phyloP scores from a whole-genome alignment of 2,888 invertebrate genomes.

The Zaprionus bogoriensis region DNA sequence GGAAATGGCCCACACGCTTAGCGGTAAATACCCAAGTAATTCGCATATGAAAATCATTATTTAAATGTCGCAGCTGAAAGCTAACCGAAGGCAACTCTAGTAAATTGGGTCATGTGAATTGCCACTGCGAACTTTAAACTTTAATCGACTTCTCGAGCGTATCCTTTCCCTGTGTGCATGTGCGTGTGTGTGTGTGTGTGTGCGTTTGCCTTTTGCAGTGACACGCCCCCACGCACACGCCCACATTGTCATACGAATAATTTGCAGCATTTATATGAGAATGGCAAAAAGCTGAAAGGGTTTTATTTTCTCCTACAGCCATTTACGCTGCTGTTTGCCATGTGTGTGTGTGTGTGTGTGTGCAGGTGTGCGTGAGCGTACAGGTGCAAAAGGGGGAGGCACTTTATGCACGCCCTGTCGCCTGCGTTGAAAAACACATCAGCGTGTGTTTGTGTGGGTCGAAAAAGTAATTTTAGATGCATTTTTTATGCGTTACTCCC shows the following conservation, averaged over 20 bases:
- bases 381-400: slow-evolving; percentile 2
- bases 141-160: slow-evolving; percentile 34
- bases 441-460: neutral
- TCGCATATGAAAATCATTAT: slow-evolving; percentile 44
- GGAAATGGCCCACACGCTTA: neutral
- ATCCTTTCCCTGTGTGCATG: slow-evolving; percentile 2
- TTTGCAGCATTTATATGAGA: slow-evolving; percentile 47
- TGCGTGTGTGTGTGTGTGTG: neutral
- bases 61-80: slow-evolving; percentile 18
- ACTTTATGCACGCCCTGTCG: slow-evolving; percentile 44
- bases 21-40: slow-evolving; percentile 15
- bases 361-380: slow-evolving; percentile 3
- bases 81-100: slow-evolving; percentile 4
- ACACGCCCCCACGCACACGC: slow-evolving; percentile 4
- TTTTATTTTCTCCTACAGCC: slow-evolving; percentile 33
- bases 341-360: neutral
- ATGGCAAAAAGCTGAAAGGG: slow-evolving; percentile 40
- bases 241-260: slow-evolving; percentile 25
- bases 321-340: slow-evolving; percentile 34
- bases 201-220: neutral
- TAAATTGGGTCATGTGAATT: slow-evolving; percentile 46
- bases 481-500: slow-evolving; percentile 38
- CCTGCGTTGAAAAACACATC: slow-evolving; percentile 34
- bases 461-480: slow-evolving; percentile 32
- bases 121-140: slow-evolving; percentile 36